Conservation (phyloP, 2,113 vertebrate species). For the Megalops atlanticus region DNA sequence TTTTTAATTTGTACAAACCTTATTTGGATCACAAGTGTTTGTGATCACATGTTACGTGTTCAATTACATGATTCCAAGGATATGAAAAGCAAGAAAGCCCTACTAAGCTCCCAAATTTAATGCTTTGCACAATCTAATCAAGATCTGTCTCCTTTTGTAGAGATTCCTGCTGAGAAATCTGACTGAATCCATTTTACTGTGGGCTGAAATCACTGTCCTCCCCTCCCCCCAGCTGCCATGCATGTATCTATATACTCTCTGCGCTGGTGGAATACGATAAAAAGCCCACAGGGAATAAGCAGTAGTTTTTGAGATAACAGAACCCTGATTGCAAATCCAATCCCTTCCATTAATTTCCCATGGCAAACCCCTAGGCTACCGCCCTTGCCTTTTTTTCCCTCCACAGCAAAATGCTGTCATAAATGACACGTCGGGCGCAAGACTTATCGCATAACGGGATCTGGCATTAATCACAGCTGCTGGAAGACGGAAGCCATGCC, state of each 20-base stretch:
- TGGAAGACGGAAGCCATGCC: background rate
- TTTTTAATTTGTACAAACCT: background rate
- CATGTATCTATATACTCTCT: slow-evolving; percentile 8
- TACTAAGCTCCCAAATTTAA: background rate
- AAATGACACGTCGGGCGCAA: slow-evolving; percentile 10
- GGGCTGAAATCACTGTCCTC: background rate
- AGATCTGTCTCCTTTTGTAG: background rate
- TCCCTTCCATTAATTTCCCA: slow-evolving; percentile 31
- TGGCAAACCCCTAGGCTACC: background rate
- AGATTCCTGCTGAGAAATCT: background rate
- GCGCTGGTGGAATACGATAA: slow-evolving; percentile 19
- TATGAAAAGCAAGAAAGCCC: background rate
- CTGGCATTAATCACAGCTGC: slow-evolving; percentile 1
- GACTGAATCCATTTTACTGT: slow-evolving; percentile 13
- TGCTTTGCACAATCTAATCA: background rate
- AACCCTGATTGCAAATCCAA: slow-evolving; percentile 23
- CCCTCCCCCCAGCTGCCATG: background rate
- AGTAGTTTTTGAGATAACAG: slow-evolving; percentile 21
- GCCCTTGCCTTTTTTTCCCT: background rate
- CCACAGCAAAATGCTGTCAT: background rate
- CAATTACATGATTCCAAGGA: background rate
- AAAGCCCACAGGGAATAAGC: slow-evolving; percentile 8
- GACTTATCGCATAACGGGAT: background rate
- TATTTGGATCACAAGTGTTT: background rate
- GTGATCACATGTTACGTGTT: background rate